These are phyloP conservation scores for Athene cunicularia DNA, from an alignment of 2,113 vertebrate genomes.

Conservation along the genomic window DNA sequence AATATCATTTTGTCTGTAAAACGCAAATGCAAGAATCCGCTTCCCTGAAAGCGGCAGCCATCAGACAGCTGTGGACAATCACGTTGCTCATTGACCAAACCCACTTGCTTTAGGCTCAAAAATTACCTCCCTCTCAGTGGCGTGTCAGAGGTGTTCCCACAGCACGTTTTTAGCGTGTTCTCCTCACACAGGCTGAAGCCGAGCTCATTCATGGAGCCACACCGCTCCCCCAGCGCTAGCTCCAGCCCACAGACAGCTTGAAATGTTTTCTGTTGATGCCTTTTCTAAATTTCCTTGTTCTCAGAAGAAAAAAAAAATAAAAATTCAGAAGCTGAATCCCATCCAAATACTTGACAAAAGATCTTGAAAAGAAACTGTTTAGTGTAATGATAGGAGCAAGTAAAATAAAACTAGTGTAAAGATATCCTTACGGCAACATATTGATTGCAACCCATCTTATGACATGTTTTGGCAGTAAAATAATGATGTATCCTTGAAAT, in stretches of 20 bases:
- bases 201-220: not conserved
- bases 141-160: rapidly evolving
- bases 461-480: not conserved
- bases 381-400: not conserved
- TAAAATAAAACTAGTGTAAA: not conserved
- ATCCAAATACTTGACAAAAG: not conserved
- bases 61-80: not conserved
- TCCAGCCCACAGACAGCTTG: not conserved
- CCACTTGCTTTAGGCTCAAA: not conserved
- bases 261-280: not conserved
- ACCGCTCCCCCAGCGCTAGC: not conserved
- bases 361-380: not conserved
- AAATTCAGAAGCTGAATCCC: not conserved
- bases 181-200: too few relatives aligned
- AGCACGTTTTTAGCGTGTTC: not conserved
- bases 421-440: not conserved
- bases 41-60: not conserved
- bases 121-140: not conserved
- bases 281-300: not conserved
- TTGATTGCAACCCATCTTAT: not conserved
- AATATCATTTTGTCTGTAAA: not conserved
- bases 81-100: rapidly evolving
- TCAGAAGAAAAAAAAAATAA: not conserved
- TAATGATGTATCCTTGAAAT: not conserved
- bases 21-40: rapidly evolving